A percentile compares a stretch with the other conserved stretches of the same genome.
phyloP scores from a whole-genome alignment of 1,140 invertebrate species.

The Formica exsecta region DNA sequence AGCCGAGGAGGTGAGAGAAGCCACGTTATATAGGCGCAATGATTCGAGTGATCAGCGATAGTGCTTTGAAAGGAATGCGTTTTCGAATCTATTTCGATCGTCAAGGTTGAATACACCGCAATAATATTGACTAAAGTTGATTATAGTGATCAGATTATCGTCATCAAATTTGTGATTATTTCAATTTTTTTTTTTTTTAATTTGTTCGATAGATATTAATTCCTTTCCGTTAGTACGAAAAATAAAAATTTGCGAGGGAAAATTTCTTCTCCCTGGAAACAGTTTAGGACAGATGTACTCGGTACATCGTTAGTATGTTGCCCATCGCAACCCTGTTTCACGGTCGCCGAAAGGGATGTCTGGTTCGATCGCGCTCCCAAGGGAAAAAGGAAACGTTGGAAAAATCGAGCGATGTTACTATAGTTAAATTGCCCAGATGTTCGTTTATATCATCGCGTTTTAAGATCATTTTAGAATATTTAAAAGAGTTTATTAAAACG shows the following conservation, averaged over 20 bases:
- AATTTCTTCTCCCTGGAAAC: background rate
- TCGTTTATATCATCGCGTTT: background rate
- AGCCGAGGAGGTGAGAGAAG: slow-evolving; percentile 60
- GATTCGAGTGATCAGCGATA: background rate
- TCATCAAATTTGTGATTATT: background rate
- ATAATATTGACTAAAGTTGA: background rate
- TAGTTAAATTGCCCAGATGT: slow-evolving; percentile 8
- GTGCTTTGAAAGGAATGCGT: background rate
- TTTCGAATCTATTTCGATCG: background rate
- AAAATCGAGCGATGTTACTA: slow-evolving; percentile 2
- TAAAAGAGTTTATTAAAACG: background rate
- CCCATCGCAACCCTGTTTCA: slow-evolving; percentile 22
- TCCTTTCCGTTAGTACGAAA: too few species aligned
- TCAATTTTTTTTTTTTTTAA: background rate
- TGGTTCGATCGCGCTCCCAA: slow-evolving; percentile 31
- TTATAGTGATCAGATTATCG: background rate
- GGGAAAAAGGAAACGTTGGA: slow-evolving; percentile 5
- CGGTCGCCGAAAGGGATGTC: slow-evolving; percentile 13
- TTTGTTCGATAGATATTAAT: background rate
- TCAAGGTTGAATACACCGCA: background rate
- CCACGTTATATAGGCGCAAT: background rate
- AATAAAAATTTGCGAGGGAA: background rate
- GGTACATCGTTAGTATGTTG: background rate
- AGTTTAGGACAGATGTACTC: background rate
- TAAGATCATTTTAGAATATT: background rate